Base-by-base conservation (phyloP, 2,797 vertebrate genomes). In the Myotis myotis region DNA sequence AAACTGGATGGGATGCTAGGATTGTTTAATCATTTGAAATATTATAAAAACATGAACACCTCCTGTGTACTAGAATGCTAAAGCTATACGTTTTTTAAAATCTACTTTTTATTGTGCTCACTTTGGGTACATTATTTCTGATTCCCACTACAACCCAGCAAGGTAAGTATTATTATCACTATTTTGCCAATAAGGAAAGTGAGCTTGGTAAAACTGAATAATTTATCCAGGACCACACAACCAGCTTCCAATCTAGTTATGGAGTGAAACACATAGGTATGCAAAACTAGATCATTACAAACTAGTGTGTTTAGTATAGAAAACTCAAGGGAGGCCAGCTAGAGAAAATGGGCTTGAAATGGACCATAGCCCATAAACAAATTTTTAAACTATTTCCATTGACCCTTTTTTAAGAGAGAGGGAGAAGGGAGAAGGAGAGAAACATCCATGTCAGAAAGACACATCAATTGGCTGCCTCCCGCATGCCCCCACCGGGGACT, bases 21-120 rank as follows among this genome's bases (percentile, higher is more conserved):
- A n/a, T 75, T 57, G 79, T 10, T 93, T 25, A 60, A 74, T 87
- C 22, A 30, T 53, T 83, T 94, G 68, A 85, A 94, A 95, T 57
- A 64, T 80, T 57, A 41, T 68, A 76, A 55, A 86, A 94, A 76
- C n/a, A 91, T 30, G n/a, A 92, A 83, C 28, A 83, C 23, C 36
- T 62, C 49, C 15, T 95, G 78, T 10, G 4, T 25, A 86, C 33
- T 12, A 92, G 68, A 75, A 30, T 75, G 11, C 49, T 80, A 79
- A 92, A 71, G 38, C 51, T 79, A 20, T 80, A 81, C 47, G 5
- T 23, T 9, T 30, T 5, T 51, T 33, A 55, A 68, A 36, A 41
- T 13, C 36, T 70, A 33, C 33, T 84, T 78, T 72, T 87, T 80
- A 87, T 68, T 81, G 57, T 87, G 28, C 25, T 91, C 30, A 92